Percentiles rank a stretch among this genome's conserved stretches.
These are phyloP conservation scores for Tiliacea aurago DNA, from an alignment of 2,888 invertebrate species.

Conservation along the genomic window DNA sequence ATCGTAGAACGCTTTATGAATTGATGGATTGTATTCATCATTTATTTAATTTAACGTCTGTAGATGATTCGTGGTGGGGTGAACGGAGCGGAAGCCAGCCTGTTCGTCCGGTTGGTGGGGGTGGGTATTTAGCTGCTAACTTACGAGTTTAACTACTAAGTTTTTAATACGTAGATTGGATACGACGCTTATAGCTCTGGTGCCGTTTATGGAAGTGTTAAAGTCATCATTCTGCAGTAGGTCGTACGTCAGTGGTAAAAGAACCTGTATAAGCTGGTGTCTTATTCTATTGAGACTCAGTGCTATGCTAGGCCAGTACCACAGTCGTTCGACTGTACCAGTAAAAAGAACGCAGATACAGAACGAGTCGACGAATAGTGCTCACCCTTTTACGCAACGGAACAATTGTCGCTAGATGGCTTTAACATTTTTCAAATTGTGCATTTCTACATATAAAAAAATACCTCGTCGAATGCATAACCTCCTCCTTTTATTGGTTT, in stretches of 20 bases:
- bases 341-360: background rate
- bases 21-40: slow-evolving; percentile 30
- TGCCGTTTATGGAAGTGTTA: background rate
- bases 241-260: background rate
- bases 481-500: background rate
- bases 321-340: no score
- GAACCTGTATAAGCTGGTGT: no score
- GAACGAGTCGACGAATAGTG: background rate
- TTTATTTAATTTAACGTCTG: slow-evolving; percentile 30
- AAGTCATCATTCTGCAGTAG: background rate
- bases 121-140: slow-evolving; percentile 41
- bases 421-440: slow-evolving; percentile 15
- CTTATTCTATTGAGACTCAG: no score
- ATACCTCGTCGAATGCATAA: background rate
- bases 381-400: background rate
- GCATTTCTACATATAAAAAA: slow-evolving; percentile 5
- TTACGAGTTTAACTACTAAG: background rate
- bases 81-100: slow-evolving; percentile 28
- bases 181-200: background rate
- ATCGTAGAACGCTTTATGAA: background rate
- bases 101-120: slow-evolving; percentile 21
- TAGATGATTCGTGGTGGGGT: slow-evolving; percentile 52
- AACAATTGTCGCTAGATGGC: background rate
- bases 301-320: background rate
- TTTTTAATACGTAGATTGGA: slow-evolving; percentile 6